Conservation (phyloP, 2,888 invertebrate species). For the Pheosia tremula region DNA sequence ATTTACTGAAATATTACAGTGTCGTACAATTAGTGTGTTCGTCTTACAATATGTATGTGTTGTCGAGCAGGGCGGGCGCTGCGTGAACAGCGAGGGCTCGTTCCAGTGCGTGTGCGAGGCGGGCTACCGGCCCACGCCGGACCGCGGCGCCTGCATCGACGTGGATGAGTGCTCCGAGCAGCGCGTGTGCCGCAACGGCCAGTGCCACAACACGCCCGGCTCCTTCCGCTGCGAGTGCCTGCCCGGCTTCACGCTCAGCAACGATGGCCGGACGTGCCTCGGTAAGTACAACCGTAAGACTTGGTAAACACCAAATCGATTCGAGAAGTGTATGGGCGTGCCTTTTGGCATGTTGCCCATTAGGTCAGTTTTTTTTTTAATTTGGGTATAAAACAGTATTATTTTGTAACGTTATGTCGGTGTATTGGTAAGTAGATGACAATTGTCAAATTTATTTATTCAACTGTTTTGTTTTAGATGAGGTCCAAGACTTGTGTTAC, state of each 20-base stretch:
- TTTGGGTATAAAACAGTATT: not conserved
- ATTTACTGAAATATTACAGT: no score
- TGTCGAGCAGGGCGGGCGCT: conserved; percentile 87
- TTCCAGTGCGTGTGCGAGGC: conserved; percentile 93
- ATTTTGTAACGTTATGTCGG: not conserved
- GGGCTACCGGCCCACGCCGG: conserved; percentile 88
- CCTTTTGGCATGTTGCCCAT: no score
- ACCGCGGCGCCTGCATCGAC: conserved; percentile 72
- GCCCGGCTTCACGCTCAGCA: conserved; percentile 91
- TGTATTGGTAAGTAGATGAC: no score
- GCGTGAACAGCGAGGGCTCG: conserved; percentile 93
- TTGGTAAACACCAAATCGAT: not conserved
- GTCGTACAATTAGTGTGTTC: no score
- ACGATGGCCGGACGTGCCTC: conserved; percentile 91
- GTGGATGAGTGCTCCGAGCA: conserved; percentile 88
- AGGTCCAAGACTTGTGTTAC: conserved; percentile 92
- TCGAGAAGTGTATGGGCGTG: not conserved
- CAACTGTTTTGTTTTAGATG: conserved; percentile 82
- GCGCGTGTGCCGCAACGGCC: conserved; percentile 91
- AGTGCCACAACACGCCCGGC: conserved; percentile 91
- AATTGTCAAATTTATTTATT: not conserved
- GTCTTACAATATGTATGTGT: no score
- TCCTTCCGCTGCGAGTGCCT: conserved; percentile 92
- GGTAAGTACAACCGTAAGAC: conserved; percentile 70
- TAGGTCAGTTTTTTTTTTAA: no score